Base-by-base conservation (phyloP, 2,797 vertebrate genomes). In the Poecilia velifera region DNA sequence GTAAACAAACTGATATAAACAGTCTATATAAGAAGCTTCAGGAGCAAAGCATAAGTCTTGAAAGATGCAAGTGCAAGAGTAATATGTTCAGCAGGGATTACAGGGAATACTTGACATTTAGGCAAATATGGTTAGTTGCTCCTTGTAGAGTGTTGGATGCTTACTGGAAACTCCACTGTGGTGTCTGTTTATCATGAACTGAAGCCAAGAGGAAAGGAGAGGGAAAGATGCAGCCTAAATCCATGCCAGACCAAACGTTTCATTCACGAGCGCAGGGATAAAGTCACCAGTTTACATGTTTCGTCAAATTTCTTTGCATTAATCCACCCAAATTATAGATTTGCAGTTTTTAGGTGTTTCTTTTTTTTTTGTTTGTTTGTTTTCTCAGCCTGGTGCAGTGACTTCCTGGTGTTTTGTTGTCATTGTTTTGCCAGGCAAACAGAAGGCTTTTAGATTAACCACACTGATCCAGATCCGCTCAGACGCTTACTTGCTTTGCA, bases 321-420 rank as follows among this genome's bases (percentile, higher is more conserved):
- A 53, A 74, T 80, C 22, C 28, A 46, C 62, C 59, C 71, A 64
- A 62, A 0, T 41, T 51, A 12, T 25, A 4, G 0, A 25, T 74
- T 77, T 53, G 39, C 20, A 72, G 18, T 6, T 4, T 46, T 4
- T 28, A 28, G 13, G 3, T 53, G 22, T 1, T 9, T 12, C 14
- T 34, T 34, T 34, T 34, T 34, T 34, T 34, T 34, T 31, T 31
- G 13, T 22, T 39, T 28, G 3, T 43, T 0, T 25, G 18, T 59
- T 77, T 51, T 75, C 43, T 73, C 72, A 20, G n/a, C 22, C 3
- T 12, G 45, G 8, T 59, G 31, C 41, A 57, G n/a, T 5, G 45
- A 79, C 72, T 59, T 77, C 62, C 4, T 71, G 51, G 0, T n/a
- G 53, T 34, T 18, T 73, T 57, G 72, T 79, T 9, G 31, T 80